Percentiles rank a stretch among this genome's conserved stretches.
Evolutionary conservation across 2,888 invertebrate genomes (phyloP).

Genomic region (Leptarthrus brevirostris): DNA sequence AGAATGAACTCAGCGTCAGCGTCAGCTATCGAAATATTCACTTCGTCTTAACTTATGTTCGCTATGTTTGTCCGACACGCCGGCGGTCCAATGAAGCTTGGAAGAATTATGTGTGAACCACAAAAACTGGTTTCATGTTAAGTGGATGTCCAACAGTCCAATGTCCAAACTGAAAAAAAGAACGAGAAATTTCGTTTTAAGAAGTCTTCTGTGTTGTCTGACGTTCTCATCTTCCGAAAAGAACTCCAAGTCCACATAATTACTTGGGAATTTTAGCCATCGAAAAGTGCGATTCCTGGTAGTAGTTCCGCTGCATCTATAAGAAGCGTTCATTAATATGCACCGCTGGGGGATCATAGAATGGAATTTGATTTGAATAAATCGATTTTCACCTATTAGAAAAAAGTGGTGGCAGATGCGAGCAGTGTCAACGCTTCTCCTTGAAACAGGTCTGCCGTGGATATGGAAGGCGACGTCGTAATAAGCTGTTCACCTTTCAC

Average conservation of each 20-base stretch:
- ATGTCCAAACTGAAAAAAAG: neutral
- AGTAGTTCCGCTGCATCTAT: neutral
- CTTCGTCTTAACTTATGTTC: neutral
- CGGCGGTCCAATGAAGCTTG: slow-evolving; percentile 7
- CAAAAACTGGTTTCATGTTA: slow-evolving; percentile 8
- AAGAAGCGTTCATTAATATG: neutral
- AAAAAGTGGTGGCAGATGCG: neutral
- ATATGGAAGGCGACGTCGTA: neutral
- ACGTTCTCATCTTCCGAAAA: slow-evolving; percentile 4
- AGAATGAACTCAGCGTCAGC: neutral
- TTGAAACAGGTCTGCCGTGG: slow-evolving; percentile 1
- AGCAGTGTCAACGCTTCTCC: slow-evolving; percentile 1
- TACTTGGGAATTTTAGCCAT: neutral
- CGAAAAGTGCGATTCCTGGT: neutral
- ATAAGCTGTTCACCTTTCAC: slow-evolving; percentile 18
- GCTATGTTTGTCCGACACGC: slow-evolving; percentile 4
- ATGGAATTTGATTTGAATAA: neutral
- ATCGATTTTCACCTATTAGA: neutral
- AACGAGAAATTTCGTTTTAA: neutral
- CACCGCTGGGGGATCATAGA: neutral
- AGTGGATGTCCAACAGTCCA: slow-evolving; percentile 1
- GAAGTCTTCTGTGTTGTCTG: neutral
- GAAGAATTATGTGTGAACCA: slow-evolving; percentile 21
- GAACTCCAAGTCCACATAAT: neutral
- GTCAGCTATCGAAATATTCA: neutral